phyloP scores from a whole-genome alignment of 1,140 invertebrate species.

The Bombus balteatus region DNA sequence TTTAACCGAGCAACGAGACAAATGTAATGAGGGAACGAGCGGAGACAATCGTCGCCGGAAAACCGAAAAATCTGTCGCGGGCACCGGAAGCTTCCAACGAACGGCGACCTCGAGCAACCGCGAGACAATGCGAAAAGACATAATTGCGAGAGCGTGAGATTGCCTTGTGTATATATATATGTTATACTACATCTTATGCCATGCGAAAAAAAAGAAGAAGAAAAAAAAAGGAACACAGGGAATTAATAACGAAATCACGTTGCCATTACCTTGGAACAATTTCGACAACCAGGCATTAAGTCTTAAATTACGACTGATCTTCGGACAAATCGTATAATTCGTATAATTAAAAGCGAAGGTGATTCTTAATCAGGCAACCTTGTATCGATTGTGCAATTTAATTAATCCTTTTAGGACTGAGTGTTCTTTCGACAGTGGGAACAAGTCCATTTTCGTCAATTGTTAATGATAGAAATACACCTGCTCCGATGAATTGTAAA shows the following conservation, averaged over 20 bases:
- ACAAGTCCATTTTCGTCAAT: neutral
- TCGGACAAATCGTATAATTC: neutral
- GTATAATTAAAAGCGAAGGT: neutral
- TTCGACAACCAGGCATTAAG: neutral
- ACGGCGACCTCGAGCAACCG: constrained; percentile 1
- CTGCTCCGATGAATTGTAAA: too few relatives aligned
- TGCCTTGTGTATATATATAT: neutral
- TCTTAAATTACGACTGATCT: neutral
- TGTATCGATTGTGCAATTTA: neutral
- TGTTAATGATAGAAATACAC: neutral
- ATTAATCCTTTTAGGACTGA: neutral
- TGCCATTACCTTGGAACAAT: neutral
- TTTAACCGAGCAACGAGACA: neutral
- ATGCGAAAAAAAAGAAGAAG: neutral
- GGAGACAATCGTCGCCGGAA: neutral
- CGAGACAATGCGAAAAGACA: constrained; percentile 4
- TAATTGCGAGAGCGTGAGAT: constrained; percentile 16
- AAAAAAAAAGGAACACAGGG: neutral
- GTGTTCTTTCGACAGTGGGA: neutral
- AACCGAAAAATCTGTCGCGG: constrained; percentile 12
- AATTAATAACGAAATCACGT: neutral
- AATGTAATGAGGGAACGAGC: neutral
- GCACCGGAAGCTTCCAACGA: constrained; percentile 17
- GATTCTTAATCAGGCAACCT: neutral
- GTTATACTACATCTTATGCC: neutral